These are phyloP conservation scores for Helleia helle DNA, from an alignment of 2,888 invertebrate genomes.

Conservation along the genomic window DNA sequence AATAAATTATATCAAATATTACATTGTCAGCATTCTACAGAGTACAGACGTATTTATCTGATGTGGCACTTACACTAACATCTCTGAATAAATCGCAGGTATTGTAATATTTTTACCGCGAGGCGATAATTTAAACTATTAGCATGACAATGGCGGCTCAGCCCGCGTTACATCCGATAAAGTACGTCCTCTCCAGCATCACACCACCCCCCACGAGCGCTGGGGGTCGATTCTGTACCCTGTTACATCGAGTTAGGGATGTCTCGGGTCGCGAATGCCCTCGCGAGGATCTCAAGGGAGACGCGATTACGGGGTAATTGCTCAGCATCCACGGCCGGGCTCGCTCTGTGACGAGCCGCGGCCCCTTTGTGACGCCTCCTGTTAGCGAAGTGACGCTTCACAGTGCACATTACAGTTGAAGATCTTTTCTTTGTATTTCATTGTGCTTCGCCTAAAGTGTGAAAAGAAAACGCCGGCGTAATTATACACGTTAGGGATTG, in stretches of 20 bases:
- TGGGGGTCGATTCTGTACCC: background rate
- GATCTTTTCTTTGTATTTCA: background rate
- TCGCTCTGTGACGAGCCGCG: background rate
- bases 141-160: conserved; percentile 26
- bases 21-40: too few relatives aligned
- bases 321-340: conserved; percentile 13
- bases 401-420: background rate
- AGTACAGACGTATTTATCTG: too few relatives aligned
- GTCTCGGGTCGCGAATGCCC: background rate
- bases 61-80: too few relatives aligned
- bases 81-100: too few relatives aligned
- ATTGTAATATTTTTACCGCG: background rate
- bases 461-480: background rate
- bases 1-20: too few relatives aligned
- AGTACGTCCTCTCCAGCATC: conserved; percentile 8
- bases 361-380: background rate
- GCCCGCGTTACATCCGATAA: conserved; percentile 30
- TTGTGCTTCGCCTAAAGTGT: background rate
- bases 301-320: conserved; percentile 30
- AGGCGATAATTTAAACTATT: conserved; percentile 16
- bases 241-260: background rate
- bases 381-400: background rate
- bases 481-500: background rate
- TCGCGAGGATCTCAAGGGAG: background rate
- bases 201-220: background rate